Evolutionary conservation across 2,113 vertebrate species (phyloP).

Genomic region (Sapayoa aenigma): DNA sequence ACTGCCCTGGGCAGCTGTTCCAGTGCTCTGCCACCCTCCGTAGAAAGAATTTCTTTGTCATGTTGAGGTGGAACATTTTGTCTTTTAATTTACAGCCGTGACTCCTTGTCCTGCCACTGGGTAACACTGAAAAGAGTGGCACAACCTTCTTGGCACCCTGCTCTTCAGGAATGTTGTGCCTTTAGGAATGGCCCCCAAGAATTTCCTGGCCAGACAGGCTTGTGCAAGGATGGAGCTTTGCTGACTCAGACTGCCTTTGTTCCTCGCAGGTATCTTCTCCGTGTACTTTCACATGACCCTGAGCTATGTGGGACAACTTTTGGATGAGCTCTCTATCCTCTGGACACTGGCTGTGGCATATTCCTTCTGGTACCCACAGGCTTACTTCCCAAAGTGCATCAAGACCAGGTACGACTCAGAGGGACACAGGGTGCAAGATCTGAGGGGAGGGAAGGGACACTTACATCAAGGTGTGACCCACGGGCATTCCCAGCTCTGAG

Average conservation of each 20-base stretch:
- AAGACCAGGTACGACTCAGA: slow-evolving; percentile 79
- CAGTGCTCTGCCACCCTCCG: neutral
- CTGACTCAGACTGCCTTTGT: neutral
- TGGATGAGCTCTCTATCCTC: slow-evolving; percentile 93
- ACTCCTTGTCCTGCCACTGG: neutral
- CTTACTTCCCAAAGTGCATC: slow-evolving; percentile 81
- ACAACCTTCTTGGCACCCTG: neutral
- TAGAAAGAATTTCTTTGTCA: neutral
- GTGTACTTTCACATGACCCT: slow-evolving; percentile 95
- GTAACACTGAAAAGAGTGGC: neutral
- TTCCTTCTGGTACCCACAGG: slow-evolving; percentile 85
- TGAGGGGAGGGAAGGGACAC: neutral
- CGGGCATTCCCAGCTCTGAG: neutral
- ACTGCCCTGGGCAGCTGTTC: neutral
- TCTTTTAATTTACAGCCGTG: neutral
- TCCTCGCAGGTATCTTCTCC: slow-evolving; percentile 84
- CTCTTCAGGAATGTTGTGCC: neutral
- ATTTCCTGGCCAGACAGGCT: neutral
- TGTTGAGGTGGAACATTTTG: neutral
- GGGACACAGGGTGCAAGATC: neutral
- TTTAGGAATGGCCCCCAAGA: neutral
- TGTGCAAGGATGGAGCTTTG: neutral
- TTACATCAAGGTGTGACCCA: neutral
- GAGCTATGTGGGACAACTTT: slow-evolving; percentile 91
- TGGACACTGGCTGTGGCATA: slow-evolving; percentile 86